Conservation (phyloP, 2,888 invertebrate species). For the Drosophila maculinotata region DNA sequence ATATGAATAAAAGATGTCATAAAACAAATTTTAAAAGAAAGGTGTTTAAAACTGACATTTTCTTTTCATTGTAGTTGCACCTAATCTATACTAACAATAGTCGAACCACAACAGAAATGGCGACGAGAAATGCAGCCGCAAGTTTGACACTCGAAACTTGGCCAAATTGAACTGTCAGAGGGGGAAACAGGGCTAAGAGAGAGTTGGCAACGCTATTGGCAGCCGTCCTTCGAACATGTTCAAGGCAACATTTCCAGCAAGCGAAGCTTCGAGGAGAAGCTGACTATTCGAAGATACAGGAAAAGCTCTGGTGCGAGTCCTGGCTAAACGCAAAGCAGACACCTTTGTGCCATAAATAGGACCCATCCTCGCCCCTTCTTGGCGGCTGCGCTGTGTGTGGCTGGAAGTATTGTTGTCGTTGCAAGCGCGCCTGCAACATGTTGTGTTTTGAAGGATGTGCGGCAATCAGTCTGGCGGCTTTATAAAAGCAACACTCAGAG, state of each 20-base stretch:
- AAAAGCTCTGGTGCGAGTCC: conserved; percentile 52
- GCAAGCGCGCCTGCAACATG: conserved; percentile 62
- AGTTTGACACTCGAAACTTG: conserved; percentile 7
- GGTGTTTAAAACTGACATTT: too few relatives aligned
- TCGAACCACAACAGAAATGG: not conserved
- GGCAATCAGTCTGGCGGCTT: conserved; percentile 48
- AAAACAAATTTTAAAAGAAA: too few relatives aligned
- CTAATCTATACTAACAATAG: too few relatives aligned
- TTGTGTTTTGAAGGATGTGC: conserved; percentile 74
- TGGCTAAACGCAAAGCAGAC: conserved; percentile 20
- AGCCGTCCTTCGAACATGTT: conserved; percentile 27
- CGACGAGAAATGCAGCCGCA: conserved; percentile 10
- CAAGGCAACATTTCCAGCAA: conserved; percentile 28
- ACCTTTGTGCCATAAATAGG: conserved; percentile 7
- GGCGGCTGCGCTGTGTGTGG: conserved; percentile 39
- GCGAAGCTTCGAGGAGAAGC: conserved; percentile 32
- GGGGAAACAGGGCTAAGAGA: not conserved
- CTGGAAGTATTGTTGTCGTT: conserved; percentile 68
- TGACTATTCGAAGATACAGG: not conserved
- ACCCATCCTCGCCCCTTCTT: not conserved
- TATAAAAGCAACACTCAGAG: conserved; percentile 57
- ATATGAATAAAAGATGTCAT: too few relatives aligned
- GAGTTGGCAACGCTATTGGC: conserved; percentile 37
- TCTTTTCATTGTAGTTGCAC: too few relatives aligned
- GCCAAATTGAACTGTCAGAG: conserved; percentile 40